Conservation (phyloP, 1,140 invertebrate genomes). For the fruit fly (Drosophila melanogaster) region Release_6_plus_ISO1_MT NC_004354.4:4233501-4234000, state of each 20-base stretch:
- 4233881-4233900: neutral
- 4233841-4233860: constrained; percentile 62
- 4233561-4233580: neutral
- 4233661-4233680: neutral
- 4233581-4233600: neutral
- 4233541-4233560: constrained; percentile 1
- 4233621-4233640: neutral
- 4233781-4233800: constrained; percentile 22
- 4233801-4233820: constrained; percentile 12
- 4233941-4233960: constrained; percentile 26
- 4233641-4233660: neutral
- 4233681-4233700: neutral
- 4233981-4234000: constrained; percentile 78
- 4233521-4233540: neutral
- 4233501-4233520: constrained; percentile 41
- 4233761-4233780: neutral
- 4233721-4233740: too few species aligned
- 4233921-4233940: constrained; percentile 7
- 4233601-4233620: neutral
- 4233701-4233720: neutral
- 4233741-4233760: constrained; percentile 1
- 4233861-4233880: constrained; percentile 35
- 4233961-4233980: constrained; percentile 74
- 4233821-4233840: constrained; percentile 49
- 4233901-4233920: constrained; percentile 39